Base-by-base conservation (phyloP, 2,888 invertebrate genomes). In the Epinotia nisella region DNA sequence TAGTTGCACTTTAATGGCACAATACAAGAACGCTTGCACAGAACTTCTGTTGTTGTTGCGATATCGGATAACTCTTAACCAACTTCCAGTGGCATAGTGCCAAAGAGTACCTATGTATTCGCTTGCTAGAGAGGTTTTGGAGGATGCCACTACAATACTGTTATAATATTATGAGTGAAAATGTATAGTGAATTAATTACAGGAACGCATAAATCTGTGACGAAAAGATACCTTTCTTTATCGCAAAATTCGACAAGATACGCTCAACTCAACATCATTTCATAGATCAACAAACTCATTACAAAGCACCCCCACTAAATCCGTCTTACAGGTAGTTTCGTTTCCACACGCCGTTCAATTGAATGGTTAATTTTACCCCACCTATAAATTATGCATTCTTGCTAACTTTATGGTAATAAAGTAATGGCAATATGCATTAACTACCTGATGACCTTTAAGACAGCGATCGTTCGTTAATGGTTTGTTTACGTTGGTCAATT, bases 381-480 rank as follows among this genome's bases (percentile, higher is more conserved):
- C 11, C 19, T 17, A 41, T 68, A 58, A 68, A 59, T 68, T 68
- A 51, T 19, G 55, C 68, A 51, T 39, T 72, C 62, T 45, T 59
- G 65, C 62, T 61, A 56, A 68, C 68, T 56, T 68, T 73, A 73
- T 73, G 68, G 13, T 73, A 64, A 73, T 68, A 15, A 62, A 19
- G 55, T 66, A 56, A 66, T 66, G 55, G n/a, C n/a, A 66, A 55
- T 68, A 68, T 58, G 64, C 69, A 64, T 73, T 67, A 55, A 56
- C 35, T 69, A 69, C 64, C 41, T 29, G 73, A 19, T 61, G 73
- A 69, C 73, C 73, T 73, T 73, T 17, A 45, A 19, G 64, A 19
- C 17, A 60, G 39, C 58, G 51, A 69, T 69, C 64, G 56, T 45
- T 35, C 39, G 68, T 49, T 56, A 56, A 72, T 56, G 64, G 61